Conservation (phyloP, 2,888 invertebrate species). For the Drosophila quinaria region DNA sequence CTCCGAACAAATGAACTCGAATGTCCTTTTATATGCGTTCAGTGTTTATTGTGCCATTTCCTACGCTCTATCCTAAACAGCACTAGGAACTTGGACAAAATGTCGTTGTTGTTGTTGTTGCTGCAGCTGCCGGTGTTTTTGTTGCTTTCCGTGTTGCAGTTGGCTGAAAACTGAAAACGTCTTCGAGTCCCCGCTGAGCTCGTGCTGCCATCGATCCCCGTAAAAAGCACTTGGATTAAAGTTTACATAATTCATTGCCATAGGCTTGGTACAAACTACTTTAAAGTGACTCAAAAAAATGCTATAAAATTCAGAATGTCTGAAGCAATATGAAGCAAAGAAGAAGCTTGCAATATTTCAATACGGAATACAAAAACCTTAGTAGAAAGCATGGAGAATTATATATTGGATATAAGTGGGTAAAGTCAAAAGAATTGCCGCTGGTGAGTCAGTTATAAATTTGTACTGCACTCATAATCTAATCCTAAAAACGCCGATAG, state of each 20-base stretch:
- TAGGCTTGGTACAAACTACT: slow-evolving; percentile 22
- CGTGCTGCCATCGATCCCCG: slow-evolving; percentile 53
- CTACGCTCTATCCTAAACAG: slow-evolving; percentile 58
- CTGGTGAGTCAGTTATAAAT: too few species aligned
- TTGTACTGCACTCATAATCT: too few species aligned
- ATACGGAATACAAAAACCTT: too few species aligned
- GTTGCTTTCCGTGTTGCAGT: slow-evolving; percentile 19
- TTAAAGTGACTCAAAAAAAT: slow-evolving; percentile 45
- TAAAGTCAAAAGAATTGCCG: too few species aligned
- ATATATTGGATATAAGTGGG: too few species aligned
- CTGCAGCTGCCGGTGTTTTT: slow-evolving; percentile 12
- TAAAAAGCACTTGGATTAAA: slow-evolving; percentile 66
- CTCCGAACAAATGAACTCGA: slow-evolving; percentile 76
- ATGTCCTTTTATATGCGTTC: slow-evolving; percentile 82
- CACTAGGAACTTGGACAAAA: slow-evolving; percentile 70
- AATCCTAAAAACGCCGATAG: too few species aligned
- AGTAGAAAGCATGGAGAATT: too few species aligned
- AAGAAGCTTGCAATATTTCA: background rate
- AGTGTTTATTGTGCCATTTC: slow-evolving; percentile 78
- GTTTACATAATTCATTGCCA: slow-evolving; percentile 69
- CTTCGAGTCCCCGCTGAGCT: slow-evolving; percentile 53
- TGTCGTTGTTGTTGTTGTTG: slow-evolving; percentile 31
- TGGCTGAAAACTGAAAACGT: slow-evolving; percentile 35
- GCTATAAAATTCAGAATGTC: slow-evolving; percentile 17
- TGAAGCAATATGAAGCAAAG: slow-evolving; percentile 4